These are phyloP conservation scores for Tiliacea aurago DNA, from an alignment of 2,888 invertebrate genomes.

Conservation along the genomic window DNA sequence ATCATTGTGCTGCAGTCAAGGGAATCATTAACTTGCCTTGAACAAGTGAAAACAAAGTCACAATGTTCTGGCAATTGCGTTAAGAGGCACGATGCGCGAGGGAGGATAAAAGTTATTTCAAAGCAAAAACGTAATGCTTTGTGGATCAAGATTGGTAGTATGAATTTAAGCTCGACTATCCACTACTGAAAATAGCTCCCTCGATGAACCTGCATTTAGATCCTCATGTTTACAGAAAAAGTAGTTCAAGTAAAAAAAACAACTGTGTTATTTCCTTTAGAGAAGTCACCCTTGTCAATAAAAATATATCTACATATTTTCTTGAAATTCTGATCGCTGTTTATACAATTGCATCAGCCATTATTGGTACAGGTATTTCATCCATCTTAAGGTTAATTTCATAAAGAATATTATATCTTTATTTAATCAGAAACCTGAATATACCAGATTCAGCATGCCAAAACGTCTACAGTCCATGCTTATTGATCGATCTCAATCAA, in stretches of 20 bases:
- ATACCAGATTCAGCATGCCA: neutral
- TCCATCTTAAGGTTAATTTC: too few relatives aligned
- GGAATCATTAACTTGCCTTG: neutral
- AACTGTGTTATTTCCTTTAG: neutral
- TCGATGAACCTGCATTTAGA: neutral
- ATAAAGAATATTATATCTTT: neutral
- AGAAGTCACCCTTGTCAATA: neutral
- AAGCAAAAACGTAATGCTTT: neutral
- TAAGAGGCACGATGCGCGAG: neutral
- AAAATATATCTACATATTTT: neutral
- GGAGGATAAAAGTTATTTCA: neutral
- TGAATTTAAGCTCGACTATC: too few relatives aligned
- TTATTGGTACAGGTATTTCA: too few relatives aligned
- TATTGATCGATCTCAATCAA: slow-evolving; percentile 23
- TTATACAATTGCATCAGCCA: too few relatives aligned
- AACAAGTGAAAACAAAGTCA: neutral
- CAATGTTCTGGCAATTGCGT: too few relatives aligned
- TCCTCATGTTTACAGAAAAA: neutral
- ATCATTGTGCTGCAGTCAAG: neutral
- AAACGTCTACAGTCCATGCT: neutral
- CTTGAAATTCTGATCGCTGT: too few relatives aligned
- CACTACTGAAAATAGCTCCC: neutral
- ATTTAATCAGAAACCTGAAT: neutral
- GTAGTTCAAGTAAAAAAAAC: neutral
- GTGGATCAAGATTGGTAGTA: too few relatives aligned